Conservation (phyloP, 2,113 vertebrate species). For the Sakesphorus luctuosus region DNA sequence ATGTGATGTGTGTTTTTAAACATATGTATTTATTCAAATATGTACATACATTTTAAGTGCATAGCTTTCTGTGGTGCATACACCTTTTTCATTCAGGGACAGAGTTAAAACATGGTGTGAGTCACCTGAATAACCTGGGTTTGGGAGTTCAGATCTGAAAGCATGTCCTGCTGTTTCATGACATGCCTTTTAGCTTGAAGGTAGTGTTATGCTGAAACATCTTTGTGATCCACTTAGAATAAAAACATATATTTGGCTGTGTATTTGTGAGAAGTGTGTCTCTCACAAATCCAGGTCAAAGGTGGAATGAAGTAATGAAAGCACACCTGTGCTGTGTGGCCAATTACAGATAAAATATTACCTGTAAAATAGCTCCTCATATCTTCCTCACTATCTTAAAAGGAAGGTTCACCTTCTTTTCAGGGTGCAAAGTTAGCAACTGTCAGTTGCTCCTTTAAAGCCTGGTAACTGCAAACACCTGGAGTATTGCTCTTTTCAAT, state of each 20-base stretch:
- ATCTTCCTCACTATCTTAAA: background rate
- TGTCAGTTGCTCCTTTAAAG: background rate
- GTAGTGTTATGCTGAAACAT: background rate
- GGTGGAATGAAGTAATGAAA: background rate
- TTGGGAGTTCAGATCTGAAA: background rate
- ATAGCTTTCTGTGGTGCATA: background rate
- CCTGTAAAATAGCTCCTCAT: background rate
- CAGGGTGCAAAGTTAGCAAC: background rate
- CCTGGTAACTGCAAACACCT: background rate
- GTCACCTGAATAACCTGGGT: background rate
- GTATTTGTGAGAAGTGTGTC: background rate
- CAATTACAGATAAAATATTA: background rate
- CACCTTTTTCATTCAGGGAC: background rate
- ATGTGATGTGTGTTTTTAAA: conserved; percentile 14
- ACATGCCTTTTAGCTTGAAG: background rate
- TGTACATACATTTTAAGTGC: background rate
- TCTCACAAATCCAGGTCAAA: background rate
- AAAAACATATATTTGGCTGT: background rate
- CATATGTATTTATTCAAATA: background rate
- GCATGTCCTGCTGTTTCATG: background rate
- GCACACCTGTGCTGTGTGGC: background rate
- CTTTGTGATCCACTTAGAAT: background rate
- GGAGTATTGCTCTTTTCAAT: background rate
- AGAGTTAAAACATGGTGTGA: background rate
- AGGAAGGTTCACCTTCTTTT: background rate